Conservation (phyloP, 2,797 vertebrate species). For the Sebastes trivittatus region DNA sequence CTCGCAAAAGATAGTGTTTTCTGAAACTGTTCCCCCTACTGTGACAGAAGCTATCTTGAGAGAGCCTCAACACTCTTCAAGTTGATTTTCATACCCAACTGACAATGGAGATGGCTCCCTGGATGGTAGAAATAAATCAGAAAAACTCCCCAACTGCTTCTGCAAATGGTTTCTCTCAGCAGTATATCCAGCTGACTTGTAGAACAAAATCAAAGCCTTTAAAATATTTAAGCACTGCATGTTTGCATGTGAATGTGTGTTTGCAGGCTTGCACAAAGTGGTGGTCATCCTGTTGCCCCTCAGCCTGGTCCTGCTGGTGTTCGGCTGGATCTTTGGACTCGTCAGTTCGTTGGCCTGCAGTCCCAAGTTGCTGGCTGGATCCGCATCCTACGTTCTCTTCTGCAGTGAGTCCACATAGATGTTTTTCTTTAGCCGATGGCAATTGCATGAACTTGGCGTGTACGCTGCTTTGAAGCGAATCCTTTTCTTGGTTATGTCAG, state of each 20-base stretch:
- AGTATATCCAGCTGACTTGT: background rate
- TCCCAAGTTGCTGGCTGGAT: conserved; percentile 72
- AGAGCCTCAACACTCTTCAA: background rate
- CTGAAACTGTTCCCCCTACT: background rate
- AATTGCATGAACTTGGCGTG: background rate
- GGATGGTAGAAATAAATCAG: conserved; percentile 26
- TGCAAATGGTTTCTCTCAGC: conserved; percentile 3
- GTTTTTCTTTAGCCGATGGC: background rate
- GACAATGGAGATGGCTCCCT: conserved; percentile 10
- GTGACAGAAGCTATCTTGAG: conserved; percentile 2
- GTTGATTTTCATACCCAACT: conserved; percentile 14
- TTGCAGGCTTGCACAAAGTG: conserved; percentile 81
- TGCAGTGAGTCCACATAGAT: conserved; percentile 80
- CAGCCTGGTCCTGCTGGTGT: conserved; percentile 82
- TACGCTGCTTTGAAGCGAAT: background rate
- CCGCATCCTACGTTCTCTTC: conserved; percentile 80
- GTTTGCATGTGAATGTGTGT: conserved; percentile 10
- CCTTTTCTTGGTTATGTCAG: background rate
- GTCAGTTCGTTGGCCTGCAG: conserved; percentile 82
- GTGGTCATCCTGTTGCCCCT: conserved; percentile 83
- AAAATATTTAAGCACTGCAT: background rate
- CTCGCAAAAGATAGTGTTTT: background rate
- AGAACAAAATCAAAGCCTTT: background rate
- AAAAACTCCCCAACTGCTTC: background rate
- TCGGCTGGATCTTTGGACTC: conserved; percentile 83